Conservation (phyloP, 1,140 invertebrate genomes). For the Drosophila ogumai region DNA sequence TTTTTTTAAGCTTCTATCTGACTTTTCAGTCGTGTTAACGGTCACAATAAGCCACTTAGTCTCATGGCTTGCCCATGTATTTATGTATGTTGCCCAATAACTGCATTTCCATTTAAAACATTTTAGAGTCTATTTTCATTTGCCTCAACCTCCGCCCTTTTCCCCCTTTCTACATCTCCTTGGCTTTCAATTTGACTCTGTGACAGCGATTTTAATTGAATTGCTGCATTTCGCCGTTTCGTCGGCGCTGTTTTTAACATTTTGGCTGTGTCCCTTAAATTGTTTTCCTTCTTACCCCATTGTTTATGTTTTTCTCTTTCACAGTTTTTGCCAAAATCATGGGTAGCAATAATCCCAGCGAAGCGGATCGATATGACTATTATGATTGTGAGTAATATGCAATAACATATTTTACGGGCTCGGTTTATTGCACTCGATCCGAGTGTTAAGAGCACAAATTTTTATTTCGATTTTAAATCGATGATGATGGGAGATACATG, state of each 20-base stretch:
- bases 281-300: slow-evolving; percentile 18
- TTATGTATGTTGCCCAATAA: slow-evolving; percentile 22
- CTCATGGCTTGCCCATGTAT: background rate
- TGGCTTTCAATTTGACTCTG: slow-evolving; percentile 15
- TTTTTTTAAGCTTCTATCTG: too few species aligned
- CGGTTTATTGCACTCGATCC: background rate
- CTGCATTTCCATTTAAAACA: slow-evolving; percentile 42
- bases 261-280: slow-evolving; percentile 47
- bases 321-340: slow-evolving; percentile 84
- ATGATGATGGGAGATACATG: slow-evolving; percentile 2
- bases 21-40: too few species aligned
- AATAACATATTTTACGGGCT: slow-evolving; percentile 33
- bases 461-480: slow-evolving; percentile 4
- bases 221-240: slow-evolving; percentile 49
- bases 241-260: slow-evolving; percentile 38
- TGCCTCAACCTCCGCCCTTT: slow-evolving; percentile 14
- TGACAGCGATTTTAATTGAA: slow-evolving; percentile 67
- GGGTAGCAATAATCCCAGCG: slow-evolving; percentile 82
- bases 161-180: background rate
- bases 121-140: slow-evolving; percentile 62
- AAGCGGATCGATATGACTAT: slow-evolving; percentile 81
- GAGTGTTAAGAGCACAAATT: slow-evolving; percentile 3
- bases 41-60: slow-evolving; percentile 3
- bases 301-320: slow-evolving; percentile 11
- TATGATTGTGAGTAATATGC: slow-evolving; percentile 80